Conservation (phyloP, 1,140 invertebrate genomes). For the Hyphantria cunea region DNA sequence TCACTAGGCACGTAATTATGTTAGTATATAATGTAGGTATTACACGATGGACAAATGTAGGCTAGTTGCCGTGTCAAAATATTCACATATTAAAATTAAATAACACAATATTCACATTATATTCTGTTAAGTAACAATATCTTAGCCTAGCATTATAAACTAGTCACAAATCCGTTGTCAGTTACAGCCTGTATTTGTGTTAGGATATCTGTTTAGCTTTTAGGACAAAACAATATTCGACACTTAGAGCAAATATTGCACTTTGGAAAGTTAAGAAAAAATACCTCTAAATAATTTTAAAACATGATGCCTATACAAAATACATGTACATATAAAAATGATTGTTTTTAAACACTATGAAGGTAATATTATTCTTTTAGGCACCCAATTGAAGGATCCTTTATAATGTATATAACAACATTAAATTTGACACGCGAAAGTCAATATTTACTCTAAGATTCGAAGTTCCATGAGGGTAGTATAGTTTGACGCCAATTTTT, state of each 20-base stretch:
- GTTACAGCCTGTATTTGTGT: conserved; percentile 70
- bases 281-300: too few relatives aligned
- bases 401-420: too few relatives aligned
- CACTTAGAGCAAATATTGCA: too few relatives aligned
- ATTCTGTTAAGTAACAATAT: conserved; percentile 64
- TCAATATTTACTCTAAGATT: too few relatives aligned
- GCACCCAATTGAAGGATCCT: too few relatives aligned
- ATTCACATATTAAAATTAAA: conserved; percentile 75
- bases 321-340: too few relatives aligned
- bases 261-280: too few relatives aligned
- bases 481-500: conserved; percentile 10
- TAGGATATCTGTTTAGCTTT: conserved; percentile 55
- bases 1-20: conserved; percentile 49
- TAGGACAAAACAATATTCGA: conserved; percentile 29
- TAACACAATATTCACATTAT: conserved; percentile 72
- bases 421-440: too few relatives aligned
- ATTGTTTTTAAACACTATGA: too few relatives aligned
- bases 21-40: conserved; percentile 39
- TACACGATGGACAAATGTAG: conserved; percentile 53
- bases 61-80: conserved; percentile 56
- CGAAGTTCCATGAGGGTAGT: conserved; percentile 8
- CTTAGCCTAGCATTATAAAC: conserved; percentile 46
- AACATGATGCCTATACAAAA: too few relatives aligned
- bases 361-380: too few relatives aligned
- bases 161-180: conserved; percentile 79